These are phyloP conservation scores for Drosophila cognata DNA, from an alignment of 2,888 invertebrate species.

Conservation along the genomic window DNA sequence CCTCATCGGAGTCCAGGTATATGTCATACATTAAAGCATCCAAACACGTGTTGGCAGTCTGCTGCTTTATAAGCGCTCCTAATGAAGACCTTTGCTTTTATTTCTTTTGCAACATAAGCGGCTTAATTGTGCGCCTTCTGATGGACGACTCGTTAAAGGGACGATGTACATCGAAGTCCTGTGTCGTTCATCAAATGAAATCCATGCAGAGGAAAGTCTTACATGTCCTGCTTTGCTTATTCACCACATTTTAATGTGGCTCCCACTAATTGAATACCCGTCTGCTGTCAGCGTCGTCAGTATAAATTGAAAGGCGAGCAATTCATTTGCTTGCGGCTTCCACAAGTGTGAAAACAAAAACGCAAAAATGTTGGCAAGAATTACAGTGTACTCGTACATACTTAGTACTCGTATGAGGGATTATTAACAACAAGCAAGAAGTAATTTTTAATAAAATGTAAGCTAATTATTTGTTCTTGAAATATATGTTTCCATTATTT, in stretches of 20 bases:
- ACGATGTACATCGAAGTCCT: constrained; percentile 45
- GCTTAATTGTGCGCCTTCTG: constrained; percentile 72
- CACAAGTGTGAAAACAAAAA: neutral
- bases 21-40: constrained; percentile 25
- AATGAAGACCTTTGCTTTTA: constrained; percentile 22
- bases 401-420: neutral
- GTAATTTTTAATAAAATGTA: neutral
- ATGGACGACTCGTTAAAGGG: constrained; percentile 57
- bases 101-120: constrained; percentile 59
- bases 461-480: neutral
- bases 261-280: constrained; percentile 47
- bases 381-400: neutral
- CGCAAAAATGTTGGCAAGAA: neutral
- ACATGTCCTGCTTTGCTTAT: constrained; percentile 16
- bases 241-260: constrained; percentile 3
- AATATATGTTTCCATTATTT: neutral
- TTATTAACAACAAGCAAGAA: neutral
- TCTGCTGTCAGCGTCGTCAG: constrained; percentile 1
- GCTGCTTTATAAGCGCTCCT: neutral
- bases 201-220: constrained; percentile 13
- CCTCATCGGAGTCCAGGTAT: neutral
- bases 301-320: constrained; percentile 53
- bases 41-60: constrained; percentile 27
- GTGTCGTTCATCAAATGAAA: constrained; percentile 42
- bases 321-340: constrained; percentile 40